Conservation (phyloP, 2,113 vertebrate genomes). For the Etia nguti region DNA sequence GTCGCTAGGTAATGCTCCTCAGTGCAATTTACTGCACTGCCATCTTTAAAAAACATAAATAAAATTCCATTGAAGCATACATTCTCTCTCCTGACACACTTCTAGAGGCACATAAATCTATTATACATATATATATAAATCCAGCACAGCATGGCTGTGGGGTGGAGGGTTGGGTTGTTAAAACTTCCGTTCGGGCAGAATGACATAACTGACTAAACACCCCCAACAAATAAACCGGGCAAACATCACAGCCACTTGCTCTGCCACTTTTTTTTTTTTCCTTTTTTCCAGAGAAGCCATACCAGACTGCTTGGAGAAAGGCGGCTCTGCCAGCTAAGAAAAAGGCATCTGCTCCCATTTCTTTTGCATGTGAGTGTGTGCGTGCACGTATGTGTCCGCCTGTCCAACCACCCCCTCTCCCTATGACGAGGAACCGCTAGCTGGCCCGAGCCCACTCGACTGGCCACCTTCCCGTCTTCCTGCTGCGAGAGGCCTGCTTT, state of each 20-base stretch:
- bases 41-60: not conserved
- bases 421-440: constrained; percentile 42
- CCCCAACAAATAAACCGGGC: constrained; percentile 3
- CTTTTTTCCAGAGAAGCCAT: constrained; percentile 5
- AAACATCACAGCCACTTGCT: constrained; percentile 19
- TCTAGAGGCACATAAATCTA: not conserved
- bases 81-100: not conserved
- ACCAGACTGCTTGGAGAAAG: constrained; percentile 21
- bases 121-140: not conserved
- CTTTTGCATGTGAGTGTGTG: not conserved
- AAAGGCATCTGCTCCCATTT: constrained; percentile 54
- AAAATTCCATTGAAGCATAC: not conserved
- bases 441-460: constrained; percentile 38
- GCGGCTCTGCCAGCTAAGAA: constrained; percentile 20
- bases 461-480: constrained; percentile 38
- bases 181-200: not conserved
- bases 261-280: not conserved
- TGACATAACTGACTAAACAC: constrained; percentile 29
- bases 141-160: not conserved
- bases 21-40: constrained; percentile 51
- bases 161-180: not conserved
- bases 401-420: constrained; percentile 34
- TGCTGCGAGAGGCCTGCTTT: constrained; percentile 25
- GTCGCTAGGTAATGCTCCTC: constrained; percentile 18
- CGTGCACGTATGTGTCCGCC: not conserved